Conservation (phyloP, 2,113 vertebrate species). For the Coturnix japonica region DNA sequence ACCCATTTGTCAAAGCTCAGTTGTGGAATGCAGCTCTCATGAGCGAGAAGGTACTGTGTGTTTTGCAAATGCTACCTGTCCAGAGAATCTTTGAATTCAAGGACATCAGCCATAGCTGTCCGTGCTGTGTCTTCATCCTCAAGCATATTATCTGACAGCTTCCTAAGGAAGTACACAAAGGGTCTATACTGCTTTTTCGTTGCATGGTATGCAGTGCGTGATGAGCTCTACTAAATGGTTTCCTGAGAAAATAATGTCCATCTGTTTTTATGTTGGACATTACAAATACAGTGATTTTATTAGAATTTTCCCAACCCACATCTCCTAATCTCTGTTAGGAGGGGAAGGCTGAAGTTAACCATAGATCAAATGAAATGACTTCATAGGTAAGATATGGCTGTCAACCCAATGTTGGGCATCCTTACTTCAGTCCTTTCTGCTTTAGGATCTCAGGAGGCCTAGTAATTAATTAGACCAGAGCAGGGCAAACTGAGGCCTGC, state of each 20-base stretch:
- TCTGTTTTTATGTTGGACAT: too few relatives aligned
- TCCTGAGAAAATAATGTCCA: background rate
- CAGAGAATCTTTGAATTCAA: background rate
- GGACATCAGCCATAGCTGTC: background rate
- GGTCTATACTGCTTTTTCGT: background rate
- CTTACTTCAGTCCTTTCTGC: background rate
- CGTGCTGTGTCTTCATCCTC: background rate
- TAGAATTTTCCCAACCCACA: background rate
- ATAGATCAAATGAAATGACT: background rate
- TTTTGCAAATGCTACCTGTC: background rate
- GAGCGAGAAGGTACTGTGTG: background rate
- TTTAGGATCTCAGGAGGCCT: background rate
- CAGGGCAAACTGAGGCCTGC: background rate
- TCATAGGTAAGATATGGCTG: background rate
- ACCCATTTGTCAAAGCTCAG: conserved; percentile 42
- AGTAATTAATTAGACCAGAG: background rate
- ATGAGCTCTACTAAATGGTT: background rate
- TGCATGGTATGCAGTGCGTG: rapidly evolving
- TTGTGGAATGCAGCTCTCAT: background rate
- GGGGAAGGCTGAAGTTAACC: background rate
- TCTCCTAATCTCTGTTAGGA: background rate
- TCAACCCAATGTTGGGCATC: background rate
- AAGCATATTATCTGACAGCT: background rate
- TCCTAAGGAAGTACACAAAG: background rate
- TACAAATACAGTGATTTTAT: background rate